Conservation (phyloP, 1,140 invertebrate genomes). For the Maconellicoccus hirsutus region DNA sequence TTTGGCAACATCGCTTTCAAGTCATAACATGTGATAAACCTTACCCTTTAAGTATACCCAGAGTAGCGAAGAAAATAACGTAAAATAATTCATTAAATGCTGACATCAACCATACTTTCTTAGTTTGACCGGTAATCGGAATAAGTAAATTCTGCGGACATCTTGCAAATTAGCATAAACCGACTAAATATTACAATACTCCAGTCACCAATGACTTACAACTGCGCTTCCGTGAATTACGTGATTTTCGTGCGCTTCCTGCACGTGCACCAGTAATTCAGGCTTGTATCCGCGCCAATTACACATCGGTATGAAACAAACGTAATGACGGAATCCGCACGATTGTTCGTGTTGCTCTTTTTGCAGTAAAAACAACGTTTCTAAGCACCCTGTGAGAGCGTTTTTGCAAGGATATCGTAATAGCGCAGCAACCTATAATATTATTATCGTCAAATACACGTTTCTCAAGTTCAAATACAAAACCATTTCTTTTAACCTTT, state of each 20-base stretch:
- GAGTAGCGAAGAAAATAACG: background rate
- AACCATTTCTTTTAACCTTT: no score
- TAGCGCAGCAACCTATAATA: slow-evolving; percentile 29
- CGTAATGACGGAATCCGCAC: slow-evolving; percentile 29
- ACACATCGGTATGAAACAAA: slow-evolving; percentile 29
- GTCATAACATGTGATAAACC: no score
- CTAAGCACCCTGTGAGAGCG: slow-evolving; percentile 27
- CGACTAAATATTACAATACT: no score
- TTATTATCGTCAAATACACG: no score
- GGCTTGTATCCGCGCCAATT: slow-evolving; percentile 30
- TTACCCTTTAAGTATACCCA: background rate
- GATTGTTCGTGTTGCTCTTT: slow-evolving; percentile 30
- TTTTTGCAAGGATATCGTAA: slow-evolving; percentile 31
- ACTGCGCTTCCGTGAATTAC: slow-evolving; percentile 27
- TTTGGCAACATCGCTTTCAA: no score
- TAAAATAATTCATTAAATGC: slow-evolving; percentile 12
- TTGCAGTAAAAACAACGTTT: slow-evolving; percentile 26
- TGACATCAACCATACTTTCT: slow-evolving; percentile 11
- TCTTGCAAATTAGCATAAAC: no score
- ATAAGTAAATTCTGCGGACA: background rate
- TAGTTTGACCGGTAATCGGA: background rate
- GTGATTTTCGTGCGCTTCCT: slow-evolving; percentile 24
- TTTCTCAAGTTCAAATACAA: background rate
- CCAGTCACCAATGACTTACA: slow-evolving; percentile 20
- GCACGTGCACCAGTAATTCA: slow-evolving; percentile 28